Conservation (phyloP, 1,140 invertebrate genomes). For the Probaryconus sp. region DNA sequence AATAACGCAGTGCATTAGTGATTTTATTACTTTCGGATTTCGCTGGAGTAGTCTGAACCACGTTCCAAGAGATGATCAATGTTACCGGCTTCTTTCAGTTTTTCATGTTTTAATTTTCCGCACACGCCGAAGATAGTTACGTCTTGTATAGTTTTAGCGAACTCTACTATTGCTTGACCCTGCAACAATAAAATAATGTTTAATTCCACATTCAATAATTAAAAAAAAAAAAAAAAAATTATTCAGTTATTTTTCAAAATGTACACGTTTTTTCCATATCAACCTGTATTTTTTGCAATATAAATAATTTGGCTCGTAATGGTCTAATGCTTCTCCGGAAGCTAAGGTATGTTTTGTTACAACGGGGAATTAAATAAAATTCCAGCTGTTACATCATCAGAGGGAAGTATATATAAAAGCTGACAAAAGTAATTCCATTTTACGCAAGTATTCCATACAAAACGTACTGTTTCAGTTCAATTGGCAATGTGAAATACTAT, state of each 20-base stretch:
- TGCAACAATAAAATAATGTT: constrained; percentile 71
- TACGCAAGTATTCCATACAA: too few species aligned
- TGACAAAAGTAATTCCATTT: too few species aligned
- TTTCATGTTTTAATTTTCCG: constrained; percentile 90
- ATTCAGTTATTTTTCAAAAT: constrained; percentile 28
- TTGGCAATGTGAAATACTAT: too few species aligned
- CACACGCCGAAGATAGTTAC: constrained; percentile 91
- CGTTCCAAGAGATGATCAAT: constrained; percentile 88
- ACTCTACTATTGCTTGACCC: constrained; percentile 91
- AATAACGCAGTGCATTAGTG: constrained; percentile 17
- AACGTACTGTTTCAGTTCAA: too few species aligned
- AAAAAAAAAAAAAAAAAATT: constrained; percentile 1
- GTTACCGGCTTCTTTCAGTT: constrained; percentile 83
- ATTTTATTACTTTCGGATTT: constrained; percentile 88
- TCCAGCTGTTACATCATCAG: too few species aligned
- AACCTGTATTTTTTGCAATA: too few species aligned
- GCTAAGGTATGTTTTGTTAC: too few species aligned
- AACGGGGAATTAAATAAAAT: too few species aligned
- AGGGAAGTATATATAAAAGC: too few species aligned
- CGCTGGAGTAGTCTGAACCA: constrained; percentile 87
- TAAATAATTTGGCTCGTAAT: too few species aligned
- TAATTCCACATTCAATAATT: not conserved
- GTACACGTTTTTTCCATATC: too few species aligned
- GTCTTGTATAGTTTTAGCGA: constrained; percentile 88
- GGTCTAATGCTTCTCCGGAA: too few species aligned